Evolutionary conservation across 2,888 invertebrate species (phyloP).

Genomic region (Lysandra bellargus): DNA sequence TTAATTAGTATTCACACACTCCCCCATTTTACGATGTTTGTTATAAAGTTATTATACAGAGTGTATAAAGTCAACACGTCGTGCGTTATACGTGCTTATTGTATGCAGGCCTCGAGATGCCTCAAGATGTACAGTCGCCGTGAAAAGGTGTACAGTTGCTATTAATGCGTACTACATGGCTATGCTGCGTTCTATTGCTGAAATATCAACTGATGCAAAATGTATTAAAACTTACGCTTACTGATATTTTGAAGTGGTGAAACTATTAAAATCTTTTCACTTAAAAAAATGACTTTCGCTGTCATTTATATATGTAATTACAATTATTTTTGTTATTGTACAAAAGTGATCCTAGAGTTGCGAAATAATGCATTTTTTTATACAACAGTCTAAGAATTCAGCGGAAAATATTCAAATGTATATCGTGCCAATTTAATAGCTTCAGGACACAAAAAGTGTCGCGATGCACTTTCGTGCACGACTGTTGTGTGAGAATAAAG

Average conservation of each 20-base stretch:
- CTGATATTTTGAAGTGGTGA: too few species aligned
- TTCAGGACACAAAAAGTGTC: constrained; percentile 38
- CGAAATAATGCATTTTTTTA: neutral
- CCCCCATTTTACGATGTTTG: neutral
- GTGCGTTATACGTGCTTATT: neutral
- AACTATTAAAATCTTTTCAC: too few species aligned
- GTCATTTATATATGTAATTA: too few species aligned
- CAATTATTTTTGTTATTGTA: too few species aligned
- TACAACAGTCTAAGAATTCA: neutral
- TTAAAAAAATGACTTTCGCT: too few species aligned
- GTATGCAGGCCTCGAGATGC: neutral
- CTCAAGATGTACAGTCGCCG: constrained; percentile 16
- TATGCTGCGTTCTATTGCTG: neutral
- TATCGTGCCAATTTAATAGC: neutral
- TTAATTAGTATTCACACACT: neutral
- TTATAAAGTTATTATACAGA: neutral
- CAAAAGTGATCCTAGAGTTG: too few species aligned
- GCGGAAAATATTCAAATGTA: constrained; percentile 2
- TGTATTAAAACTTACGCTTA: neutral
- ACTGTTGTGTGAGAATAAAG: constrained; percentile 42
- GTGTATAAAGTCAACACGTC: constrained; percentile 20
- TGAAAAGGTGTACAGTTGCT: neutral
- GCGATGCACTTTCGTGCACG: constrained; percentile 40
- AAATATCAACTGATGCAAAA: neutral
- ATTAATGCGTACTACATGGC: neutral